A percentile compares a stretch with the other conserved stretches of the same genome.
These are phyloP conservation scores for Orussus abietinus DNA, from an alignment of 1,140 invertebrate species.

Conservation along the genomic window DNA sequence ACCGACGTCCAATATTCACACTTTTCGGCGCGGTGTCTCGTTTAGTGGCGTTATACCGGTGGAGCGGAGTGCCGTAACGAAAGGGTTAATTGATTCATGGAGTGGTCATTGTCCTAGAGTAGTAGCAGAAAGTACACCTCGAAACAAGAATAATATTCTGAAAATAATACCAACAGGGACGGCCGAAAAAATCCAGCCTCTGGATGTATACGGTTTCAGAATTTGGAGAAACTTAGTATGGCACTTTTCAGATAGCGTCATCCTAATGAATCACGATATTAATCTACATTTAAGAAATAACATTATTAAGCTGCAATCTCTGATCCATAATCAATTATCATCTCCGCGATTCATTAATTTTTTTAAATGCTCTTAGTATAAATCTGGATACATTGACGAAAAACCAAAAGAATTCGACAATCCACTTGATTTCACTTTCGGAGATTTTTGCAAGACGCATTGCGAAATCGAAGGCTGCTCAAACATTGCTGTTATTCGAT, in stretches of 20 bases:
- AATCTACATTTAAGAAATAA: too few relatives aligned
- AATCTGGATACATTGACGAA: neutral
- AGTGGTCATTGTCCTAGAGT: slow-evolving; percentile 1
- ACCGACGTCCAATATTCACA: too few relatives aligned
- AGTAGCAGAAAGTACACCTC: neutral
- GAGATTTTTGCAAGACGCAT: neutral
- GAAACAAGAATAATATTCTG: slow-evolving; percentile 1
- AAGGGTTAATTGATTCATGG: slow-evolving; percentile 5
- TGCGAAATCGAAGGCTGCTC: too few relatives aligned
- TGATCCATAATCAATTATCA: slow-evolving; percentile 1
- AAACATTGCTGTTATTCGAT: too few relatives aligned
- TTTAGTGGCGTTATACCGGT: too few relatives aligned
- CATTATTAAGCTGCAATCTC: too few relatives aligned
- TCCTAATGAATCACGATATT: slow-evolving; percentile 1
- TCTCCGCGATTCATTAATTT: neutral
- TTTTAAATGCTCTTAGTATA: neutral
- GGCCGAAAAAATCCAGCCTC: too few relatives aligned
- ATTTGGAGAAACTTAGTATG: neutral
- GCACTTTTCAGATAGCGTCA: neutral
- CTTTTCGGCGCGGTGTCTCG: too few relatives aligned
- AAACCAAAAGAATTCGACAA: slow-evolving; percentile 1
- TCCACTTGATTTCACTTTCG: neutral
- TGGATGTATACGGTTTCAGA: too few relatives aligned
- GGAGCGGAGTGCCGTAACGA: too few relatives aligned
- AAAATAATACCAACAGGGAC: slow-evolving; percentile 2